Percentiles rank a stretch among this genome's conserved stretches.
Evolutionary conservation across 2,797 vertebrate genomes (phyloP).

Genomic region (Graptemys geographica): DNA sequence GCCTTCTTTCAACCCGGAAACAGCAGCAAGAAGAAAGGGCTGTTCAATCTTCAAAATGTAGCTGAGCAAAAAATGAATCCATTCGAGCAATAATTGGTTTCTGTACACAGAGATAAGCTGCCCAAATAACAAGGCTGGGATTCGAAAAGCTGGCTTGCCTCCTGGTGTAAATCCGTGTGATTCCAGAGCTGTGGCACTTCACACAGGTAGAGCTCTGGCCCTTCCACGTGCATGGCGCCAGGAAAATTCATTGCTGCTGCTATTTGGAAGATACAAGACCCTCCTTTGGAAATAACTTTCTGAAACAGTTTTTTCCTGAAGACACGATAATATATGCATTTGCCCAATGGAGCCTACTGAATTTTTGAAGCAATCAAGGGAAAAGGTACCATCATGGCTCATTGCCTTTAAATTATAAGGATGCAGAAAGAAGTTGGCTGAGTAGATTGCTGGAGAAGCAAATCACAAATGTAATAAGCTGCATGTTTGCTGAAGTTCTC

Average conservation of each 20-base stretch:
- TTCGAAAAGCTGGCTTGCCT: constrained; percentile 54
- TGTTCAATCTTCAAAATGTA: constrained; percentile 24
- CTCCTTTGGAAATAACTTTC: neutral
- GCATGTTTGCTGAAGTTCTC: fast-evolving
- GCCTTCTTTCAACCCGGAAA: constrained; percentile 3
- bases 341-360: neutral
- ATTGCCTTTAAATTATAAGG: fast-evolving
- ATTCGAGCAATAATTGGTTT: constrained; percentile 69
- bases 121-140: constrained; percentile 53
- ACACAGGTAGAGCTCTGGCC: neutral
- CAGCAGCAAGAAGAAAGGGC: neutral
- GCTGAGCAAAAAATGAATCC: constrained; percentile 35
- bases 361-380: fast-evolving
- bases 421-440: neutral
- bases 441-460: neutral
- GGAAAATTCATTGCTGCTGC: neutral
- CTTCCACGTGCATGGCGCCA: fast-evolving
- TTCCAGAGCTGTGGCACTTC: neutral
- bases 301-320: neutral
- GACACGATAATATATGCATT: neutral
- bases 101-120: constrained; percentile 66
- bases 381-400: neutral
- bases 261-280: neutral
- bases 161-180: neutral
- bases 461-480: neutral